Evolutionary conservation across 2,113 vertebrate genomes (phyloP).

Genomic region (Phasianus colchicus): DNA sequence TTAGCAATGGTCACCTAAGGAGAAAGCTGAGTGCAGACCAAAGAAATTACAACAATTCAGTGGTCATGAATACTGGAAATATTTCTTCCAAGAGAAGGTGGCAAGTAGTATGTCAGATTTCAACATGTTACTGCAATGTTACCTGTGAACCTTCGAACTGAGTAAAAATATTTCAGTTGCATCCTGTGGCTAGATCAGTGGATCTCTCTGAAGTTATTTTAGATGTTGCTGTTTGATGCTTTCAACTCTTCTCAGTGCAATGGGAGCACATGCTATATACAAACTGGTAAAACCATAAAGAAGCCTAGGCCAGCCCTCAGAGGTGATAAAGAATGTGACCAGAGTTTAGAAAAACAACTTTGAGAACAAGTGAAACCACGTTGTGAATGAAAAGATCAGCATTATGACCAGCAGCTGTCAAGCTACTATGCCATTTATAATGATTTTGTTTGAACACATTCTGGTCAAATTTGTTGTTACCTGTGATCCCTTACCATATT

Average conservation of each 20-base stretch:
- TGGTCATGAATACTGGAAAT: not conserved
- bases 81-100: not conserved
- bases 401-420: no score
- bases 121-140: not conserved
- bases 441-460: no score
- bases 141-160: not conserved
- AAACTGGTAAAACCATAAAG: no score
- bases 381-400: no score
- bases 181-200: not conserved
- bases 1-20: not conserved
- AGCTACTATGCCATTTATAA: no score
- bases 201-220: not conserved
- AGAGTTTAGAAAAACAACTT: no score
- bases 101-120: not conserved
- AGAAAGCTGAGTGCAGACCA: accelerated
- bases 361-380: no score
- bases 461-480: no score
- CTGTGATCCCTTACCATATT: not conserved
- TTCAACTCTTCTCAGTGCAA: not conserved
- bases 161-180: not conserved
- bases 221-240: not conserved
- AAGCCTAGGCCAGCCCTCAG: no score
- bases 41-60: not conserved
- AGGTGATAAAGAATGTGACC: no score
- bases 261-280: no score